Base-by-base conservation (phyloP, 1,140 invertebrate species). In the Papilio dardanus region DNA sequence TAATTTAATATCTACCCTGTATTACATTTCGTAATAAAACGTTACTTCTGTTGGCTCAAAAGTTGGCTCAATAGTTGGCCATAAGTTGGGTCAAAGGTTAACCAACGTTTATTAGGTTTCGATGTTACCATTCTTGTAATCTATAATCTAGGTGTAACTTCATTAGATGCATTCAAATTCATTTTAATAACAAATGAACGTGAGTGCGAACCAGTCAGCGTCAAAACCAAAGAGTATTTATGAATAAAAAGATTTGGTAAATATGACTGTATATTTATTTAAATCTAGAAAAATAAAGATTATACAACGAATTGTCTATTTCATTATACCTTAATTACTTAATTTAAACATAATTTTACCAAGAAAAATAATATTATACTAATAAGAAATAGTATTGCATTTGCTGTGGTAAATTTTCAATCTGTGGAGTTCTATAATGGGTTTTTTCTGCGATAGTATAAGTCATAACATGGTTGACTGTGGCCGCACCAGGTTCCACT, bases 331-430 rank as follows among this genome's bases (percentile, higher is more conserved):
- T 46, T 28, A 28, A 35, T 12, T 35, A 19, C 37, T 31, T 33
- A 58, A 24, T 58, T 58, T 58, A 24, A 8, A 54, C 50, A 3
- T 54, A 30, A n/a, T n/a, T n/a, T 77, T 74, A 16, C 10, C 68
- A 77, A 7, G 24, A 54, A 21, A 58, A 58, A 0, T 0, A 4
- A 28, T 28, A 75, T 87, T 83, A 92, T 77, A 92, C 83, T 73
- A 93, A 77, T 33, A 88, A 84, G 75, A 93, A 93, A 66, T 86
- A 88, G 76, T 93, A 93, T 68, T 93, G 90, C 88, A 93, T 87
- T 77, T 93, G 90, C 71, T 93, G 86, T 3, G 92, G 92, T 14
- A 93, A 68, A 40, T 84, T 86, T 76, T 92, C 90, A 58, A 92
- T 84, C 66, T 88, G 78, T 1, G 90, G 90, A 3, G 82, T 86